Percentiles rank a stretch among this genome's conserved stretches.
phyloP scores from a whole-genome alignment of 2,797 vertebrate species.

The Pangasius sanitwongsei region DNA sequence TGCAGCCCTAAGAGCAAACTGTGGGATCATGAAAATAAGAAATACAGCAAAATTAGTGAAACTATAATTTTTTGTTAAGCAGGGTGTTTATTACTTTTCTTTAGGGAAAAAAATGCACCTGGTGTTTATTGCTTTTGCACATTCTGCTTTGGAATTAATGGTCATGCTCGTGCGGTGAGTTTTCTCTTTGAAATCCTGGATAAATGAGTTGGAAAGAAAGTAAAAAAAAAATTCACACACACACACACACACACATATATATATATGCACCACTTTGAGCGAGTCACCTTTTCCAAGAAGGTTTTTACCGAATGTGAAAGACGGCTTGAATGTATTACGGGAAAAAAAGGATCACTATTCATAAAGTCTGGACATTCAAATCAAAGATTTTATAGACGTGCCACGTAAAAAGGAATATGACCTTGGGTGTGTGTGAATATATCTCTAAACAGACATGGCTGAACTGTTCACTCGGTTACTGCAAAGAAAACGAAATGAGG shows the following conservation, averaged over 20 bases:
- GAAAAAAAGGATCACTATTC: neutral
- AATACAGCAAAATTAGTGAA: neutral
- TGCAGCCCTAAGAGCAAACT: neutral
- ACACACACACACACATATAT: neutral
- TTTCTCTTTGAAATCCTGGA: neutral
- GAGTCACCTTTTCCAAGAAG: neutral
- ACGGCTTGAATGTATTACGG: neutral
- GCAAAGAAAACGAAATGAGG: neutral
- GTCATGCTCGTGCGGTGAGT: neutral
- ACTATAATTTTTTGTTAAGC: neutral
- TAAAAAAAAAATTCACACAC: neutral
- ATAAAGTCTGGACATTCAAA: constrained; percentile 21
- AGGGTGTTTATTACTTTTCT: neutral
- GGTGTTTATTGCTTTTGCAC: constrained; percentile 2
- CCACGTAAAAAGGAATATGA: neutral
- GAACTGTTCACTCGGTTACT: neutral
- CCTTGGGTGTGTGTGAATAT: constrained; percentile 15
- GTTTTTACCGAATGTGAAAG: constrained; percentile 3
- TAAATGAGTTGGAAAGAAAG: neutral
- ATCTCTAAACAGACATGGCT: neutral
- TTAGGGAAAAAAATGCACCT: neutral
- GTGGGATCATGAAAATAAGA: neutral
- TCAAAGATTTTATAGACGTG: constrained; percentile 16
- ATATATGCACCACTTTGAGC: neutral
- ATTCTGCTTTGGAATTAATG: neutral